Base-by-base conservation (phyloP, 2,888 invertebrate genomes). In the Carterocephalus palaemon region DNA sequence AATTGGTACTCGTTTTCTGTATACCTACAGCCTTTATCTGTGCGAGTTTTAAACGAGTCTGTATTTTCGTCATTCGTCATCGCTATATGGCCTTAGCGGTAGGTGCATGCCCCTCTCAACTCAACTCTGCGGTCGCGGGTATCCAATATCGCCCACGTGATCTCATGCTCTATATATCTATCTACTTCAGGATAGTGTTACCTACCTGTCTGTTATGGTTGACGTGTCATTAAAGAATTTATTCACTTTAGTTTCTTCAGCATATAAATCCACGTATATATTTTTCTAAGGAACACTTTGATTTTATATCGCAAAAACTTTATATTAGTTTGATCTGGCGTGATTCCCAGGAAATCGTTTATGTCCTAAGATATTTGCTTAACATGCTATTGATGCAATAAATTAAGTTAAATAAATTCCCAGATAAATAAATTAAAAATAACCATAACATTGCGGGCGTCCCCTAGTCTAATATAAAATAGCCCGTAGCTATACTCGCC, bases 61-160 rank as follows among this genome's bases (percentile, higher is more conserved):
- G n/a, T n/a, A n/a, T n/a, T 22, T 38, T 7, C 4, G 17, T 6
- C 16, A 28, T 37, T 10, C 2, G 17, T 12, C 4, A 24, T 9
- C n/a, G 3, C 9, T 15, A 39, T 22, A 8, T 12, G 29, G 22
- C 4, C 15, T 31, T 39, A 29, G 29, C 31, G 39, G 29, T 29
- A 12, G 22, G 15, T 9, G 12, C 33, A 12, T 20, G 29, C 29
- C 12, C n/a, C n/a, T n/a, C n/a, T n/a, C n/a, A n/a, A n/a, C n/a
- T n/a, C n/a, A n/a, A n/a, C n/a, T n/a, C 31, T 39, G 39, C 39
- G 39, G 39, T 26, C 39, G 19, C 19, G 24, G 16, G 22, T 31
- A 8, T 39, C 29, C 12, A 20, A 13, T 39, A 15, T 39, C 39
- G 39, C 29, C 39, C 29, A 39, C 39, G 29, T 29, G 29, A 31